Percentiles rank a stretch among this genome's conserved stretches.
These are phyloP conservation scores for Drosophila sordidapex DNA, from an alignment of 2,888 invertebrate species.

Conservation along the genomic window DNA sequence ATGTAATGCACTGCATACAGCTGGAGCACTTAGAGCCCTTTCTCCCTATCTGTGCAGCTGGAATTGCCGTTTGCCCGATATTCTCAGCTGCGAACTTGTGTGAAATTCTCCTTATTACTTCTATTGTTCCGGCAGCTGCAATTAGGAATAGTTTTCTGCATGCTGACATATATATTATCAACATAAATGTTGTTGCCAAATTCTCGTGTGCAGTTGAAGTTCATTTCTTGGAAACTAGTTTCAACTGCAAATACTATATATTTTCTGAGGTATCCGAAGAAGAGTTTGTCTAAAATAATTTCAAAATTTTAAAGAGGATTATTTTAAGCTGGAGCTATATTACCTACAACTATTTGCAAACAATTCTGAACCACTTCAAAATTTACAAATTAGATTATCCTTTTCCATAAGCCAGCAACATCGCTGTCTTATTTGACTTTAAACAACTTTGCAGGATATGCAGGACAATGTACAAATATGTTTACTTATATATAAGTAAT, in stretches of 20 bases:
- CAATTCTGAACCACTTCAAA: neutral
- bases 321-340: neutral
- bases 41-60: constrained; percentile 44
- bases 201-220: neutral
- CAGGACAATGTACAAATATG: neutral
- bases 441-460: neutral
- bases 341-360: neutral
- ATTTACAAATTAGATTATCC: neutral
- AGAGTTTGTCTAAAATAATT: neutral
- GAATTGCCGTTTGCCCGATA: constrained; percentile 20
- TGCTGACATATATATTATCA: neutral
- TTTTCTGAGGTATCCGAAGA: neutral
- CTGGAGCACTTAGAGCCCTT: constrained; percentile 30
- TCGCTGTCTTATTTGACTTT: neutral
- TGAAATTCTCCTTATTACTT: constrained; percentile 29
- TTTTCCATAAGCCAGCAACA: neutral
- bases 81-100: constrained; percentile 21
- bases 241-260: neutral
- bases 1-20: constrained; percentile 47
- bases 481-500: neutral
- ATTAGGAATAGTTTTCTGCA: constrained; percentile 8
- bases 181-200: neutral
- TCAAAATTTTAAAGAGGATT: neutral
- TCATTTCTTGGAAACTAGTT: constrained; percentile 1
- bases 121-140: constrained; percentile 19